Evolutionary conservation across 2,888 invertebrate species (phyloP).

Genomic region (Mythimna lalbum): DNA sequence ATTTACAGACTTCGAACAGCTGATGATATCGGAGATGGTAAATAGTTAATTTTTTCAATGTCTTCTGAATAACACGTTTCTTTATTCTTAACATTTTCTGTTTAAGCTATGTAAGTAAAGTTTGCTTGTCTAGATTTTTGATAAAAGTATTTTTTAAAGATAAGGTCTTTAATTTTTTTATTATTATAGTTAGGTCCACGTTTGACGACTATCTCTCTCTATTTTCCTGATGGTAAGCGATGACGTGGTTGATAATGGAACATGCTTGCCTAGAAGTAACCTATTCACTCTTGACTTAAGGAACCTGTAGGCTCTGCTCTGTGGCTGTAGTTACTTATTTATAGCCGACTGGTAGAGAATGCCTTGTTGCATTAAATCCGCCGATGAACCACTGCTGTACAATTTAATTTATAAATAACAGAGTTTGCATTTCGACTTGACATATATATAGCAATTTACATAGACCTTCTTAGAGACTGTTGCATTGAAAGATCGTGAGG

Average conservation of each 20-base stretch:
- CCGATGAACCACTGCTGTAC: no score
- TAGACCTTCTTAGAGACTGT: background rate
- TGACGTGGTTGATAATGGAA: no score
- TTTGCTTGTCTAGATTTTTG: background rate
- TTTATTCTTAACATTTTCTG: background rate
- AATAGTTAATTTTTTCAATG: no score
- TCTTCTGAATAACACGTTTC: background rate
- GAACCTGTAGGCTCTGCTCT: no score
- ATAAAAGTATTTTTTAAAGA: background rate
- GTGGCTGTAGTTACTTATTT: background rate
- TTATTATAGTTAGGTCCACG: no score
- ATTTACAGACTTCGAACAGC: constrained; percentile 15
- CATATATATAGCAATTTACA: background rate
- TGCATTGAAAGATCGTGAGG: constrained; percentile 23
- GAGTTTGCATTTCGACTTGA: background rate
- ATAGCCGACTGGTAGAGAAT: background rate
- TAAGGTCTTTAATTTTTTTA: no score
- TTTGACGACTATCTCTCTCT: no score
- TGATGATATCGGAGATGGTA: background rate
- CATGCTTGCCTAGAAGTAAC: no score
- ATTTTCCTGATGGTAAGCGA: no score
- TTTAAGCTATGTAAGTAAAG: background rate
- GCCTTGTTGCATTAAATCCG: no score
- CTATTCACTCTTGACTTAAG: no score
- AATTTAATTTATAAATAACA: background rate